phyloP scores from a whole-genome alignment of 2,888 invertebrate genomes.

The Yponomeuta evonymella region DNA sequence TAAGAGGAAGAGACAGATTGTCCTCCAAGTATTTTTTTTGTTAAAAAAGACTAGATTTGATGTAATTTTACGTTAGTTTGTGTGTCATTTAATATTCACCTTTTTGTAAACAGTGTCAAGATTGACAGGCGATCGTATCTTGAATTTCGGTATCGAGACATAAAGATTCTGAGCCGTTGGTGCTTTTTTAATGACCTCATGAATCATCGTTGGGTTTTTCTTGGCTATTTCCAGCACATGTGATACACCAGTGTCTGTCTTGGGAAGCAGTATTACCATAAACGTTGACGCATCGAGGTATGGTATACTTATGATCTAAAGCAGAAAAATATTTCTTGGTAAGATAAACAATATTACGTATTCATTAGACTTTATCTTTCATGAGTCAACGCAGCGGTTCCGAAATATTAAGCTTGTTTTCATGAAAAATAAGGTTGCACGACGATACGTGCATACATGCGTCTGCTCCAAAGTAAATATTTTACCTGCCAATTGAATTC shows the following conservation, averaged over 20 bases:
- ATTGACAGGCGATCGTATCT: conserved; percentile 77
- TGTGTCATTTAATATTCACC: neutral
- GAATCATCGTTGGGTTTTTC: conserved; percentile 35
- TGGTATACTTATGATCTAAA: conserved; percentile 81
- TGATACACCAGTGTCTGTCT: neutral
- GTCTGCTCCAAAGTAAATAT: too few species aligned
- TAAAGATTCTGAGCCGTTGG: conserved; percentile 53
- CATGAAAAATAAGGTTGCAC: too few species aligned
- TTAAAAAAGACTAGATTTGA: too few species aligned
- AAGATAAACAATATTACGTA: too few species aligned
- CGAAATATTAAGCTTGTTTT: too few species aligned
- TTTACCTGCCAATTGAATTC: too few species aligned
- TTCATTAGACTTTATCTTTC: too few species aligned
- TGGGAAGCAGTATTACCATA: conserved; percentile 84
- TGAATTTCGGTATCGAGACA: conserved; percentile 83
- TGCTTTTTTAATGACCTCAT: conserved; percentile 64
- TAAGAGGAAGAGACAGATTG: conserved; percentile 30
- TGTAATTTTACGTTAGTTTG: too few species aligned
- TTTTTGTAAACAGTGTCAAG: conserved; percentile 66
- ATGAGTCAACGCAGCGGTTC: too few species aligned
- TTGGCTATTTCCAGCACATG: conserved; percentile 36
- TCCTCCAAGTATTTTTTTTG: too few species aligned
- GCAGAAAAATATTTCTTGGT: neutral
- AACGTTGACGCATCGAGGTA: conserved; percentile 79
- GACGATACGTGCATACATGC: too few species aligned